Evolutionary conservation across 2,797 vertebrate genomes (phyloP).

Genomic region (Epinephelus awoara): DNA sequence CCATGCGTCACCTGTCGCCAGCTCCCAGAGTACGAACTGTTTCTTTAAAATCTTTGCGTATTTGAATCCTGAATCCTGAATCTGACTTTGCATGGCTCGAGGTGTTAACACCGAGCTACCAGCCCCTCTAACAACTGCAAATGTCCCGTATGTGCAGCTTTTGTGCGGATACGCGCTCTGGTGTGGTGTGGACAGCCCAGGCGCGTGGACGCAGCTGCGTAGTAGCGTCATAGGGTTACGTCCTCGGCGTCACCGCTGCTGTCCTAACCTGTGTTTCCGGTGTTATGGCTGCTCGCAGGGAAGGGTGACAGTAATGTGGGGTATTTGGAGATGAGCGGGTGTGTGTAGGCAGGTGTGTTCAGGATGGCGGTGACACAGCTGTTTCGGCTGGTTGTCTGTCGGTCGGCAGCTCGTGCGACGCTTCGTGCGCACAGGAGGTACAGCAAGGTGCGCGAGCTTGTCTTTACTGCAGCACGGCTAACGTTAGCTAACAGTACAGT

Average conservation of each 20-base stretch:
- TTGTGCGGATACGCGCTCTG: background rate
- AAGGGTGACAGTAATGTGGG: slow-evolving; percentile 39
- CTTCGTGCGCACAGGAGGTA: slow-evolving; percentile 68
- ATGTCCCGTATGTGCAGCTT: background rate
- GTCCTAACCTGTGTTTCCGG: slow-evolving; percentile 72
- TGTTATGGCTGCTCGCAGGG: slow-evolving; percentile 81
- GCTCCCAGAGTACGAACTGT: background rate
- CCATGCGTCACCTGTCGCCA: background rate
- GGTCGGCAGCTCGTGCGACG: slow-evolving; percentile 33
- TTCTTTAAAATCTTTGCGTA: background rate
- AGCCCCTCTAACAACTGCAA: background rate
- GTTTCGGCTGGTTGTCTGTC: slow-evolving; percentile 51
- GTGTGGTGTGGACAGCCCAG: background rate
- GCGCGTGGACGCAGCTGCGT: slow-evolving; percentile 55
- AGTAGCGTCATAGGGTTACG: slow-evolving; percentile 39
- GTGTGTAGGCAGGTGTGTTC: slow-evolving; percentile 2
- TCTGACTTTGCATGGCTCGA: slow-evolving; percentile 6
- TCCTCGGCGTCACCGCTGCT: slow-evolving; percentile 28
- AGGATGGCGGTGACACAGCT: slow-evolving; percentile 72
- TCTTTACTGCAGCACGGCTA: slow-evolving; percentile 39
- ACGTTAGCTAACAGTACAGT: slow-evolving; percentile 52
- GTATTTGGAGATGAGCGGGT: background rate
- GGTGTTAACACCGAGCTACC: background rate
- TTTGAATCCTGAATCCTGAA: background rate
- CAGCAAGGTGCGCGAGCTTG: slow-evolving; percentile 81